Conservation (phyloP, 2,113 vertebrate species). For the Lycaon pictus region DNA sequence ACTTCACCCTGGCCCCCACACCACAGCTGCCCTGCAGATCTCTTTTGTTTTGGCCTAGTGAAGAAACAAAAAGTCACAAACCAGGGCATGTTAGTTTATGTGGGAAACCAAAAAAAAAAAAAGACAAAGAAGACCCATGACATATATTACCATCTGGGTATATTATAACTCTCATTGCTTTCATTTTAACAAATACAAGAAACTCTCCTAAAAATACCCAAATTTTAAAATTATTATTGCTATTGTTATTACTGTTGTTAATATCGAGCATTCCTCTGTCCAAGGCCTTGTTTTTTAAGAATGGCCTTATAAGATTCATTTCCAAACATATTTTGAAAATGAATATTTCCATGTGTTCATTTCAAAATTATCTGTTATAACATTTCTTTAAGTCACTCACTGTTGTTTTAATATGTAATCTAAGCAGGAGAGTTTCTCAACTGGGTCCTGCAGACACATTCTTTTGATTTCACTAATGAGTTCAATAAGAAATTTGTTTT, state of each 20-base stretch:
- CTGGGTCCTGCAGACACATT: neutral
- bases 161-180: neutral
- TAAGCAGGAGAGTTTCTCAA: neutral
- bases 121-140: neutral
- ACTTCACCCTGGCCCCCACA: too few relatives aligned
- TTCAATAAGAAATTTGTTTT: conserved; percentile 12
- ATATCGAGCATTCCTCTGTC: neutral
- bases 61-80: neutral
- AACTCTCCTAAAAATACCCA: neutral
- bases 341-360: neutral
- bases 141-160: neutral
- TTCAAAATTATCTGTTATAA: neutral
- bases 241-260: neutral
- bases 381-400: neutral
- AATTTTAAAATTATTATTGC: neutral
- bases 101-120: neutral
- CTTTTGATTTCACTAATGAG: conserved; percentile 3
- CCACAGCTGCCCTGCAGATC: neutral
- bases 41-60: conserved; percentile 2
- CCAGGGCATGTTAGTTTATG: neutral
- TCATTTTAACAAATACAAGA: conserved; percentile 5
- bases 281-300: neutral
- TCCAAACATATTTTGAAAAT: neutral
- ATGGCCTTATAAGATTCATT: neutral
- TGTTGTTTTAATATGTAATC: neutral